phyloP scores from a whole-genome alignment of 2,797 vertebrate species.

The Bradypus variegatus region DNA sequence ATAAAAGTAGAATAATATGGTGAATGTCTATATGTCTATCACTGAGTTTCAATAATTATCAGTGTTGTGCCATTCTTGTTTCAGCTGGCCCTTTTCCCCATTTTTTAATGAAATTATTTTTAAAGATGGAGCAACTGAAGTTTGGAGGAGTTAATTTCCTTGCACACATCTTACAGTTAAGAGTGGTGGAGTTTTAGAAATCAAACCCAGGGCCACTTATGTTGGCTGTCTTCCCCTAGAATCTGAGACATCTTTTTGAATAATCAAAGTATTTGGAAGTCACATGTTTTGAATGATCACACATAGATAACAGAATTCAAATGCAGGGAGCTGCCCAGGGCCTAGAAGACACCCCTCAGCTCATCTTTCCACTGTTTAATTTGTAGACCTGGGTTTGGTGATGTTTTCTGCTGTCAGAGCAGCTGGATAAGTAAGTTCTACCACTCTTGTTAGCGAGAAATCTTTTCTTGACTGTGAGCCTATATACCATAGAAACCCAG shows the following conservation, averaged over 20 bases:
- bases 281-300: background rate
- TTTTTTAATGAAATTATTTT: conserved; percentile 20
- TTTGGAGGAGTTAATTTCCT: background rate
- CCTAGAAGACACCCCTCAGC: background rate
- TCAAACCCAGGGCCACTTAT: background rate
- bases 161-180: background rate
- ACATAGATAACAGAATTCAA: background rate
- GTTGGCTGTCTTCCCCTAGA: background rate
- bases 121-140: background rate
- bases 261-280: background rate
- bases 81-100: background rate
- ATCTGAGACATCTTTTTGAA: background rate
- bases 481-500: background rate
- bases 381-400: background rate
- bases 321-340: background rate
- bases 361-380: background rate
- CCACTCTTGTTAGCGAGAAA: background rate
- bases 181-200: background rate
- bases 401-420: background rate
- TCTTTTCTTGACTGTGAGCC: background rate
- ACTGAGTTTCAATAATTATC: background rate
- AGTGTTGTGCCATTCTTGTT: background rate
- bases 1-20: background rate
- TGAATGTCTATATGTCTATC: background rate
- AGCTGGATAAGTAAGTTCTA: background rate